These are phyloP conservation scores for Prenolepis imparis DNA, from an alignment of 2,888 invertebrate species.

Conservation along the genomic window DNA sequence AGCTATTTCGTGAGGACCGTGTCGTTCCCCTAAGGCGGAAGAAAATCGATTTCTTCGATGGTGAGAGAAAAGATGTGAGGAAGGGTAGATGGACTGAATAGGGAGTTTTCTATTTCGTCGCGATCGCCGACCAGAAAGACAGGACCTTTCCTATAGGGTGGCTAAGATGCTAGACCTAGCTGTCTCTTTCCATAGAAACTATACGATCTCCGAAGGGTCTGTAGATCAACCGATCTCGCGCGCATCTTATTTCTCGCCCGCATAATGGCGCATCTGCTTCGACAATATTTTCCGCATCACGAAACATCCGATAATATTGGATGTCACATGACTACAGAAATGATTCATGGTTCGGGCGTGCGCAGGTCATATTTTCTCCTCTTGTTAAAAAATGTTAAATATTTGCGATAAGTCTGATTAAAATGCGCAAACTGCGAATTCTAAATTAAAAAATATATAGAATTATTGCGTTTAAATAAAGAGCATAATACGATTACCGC, in stretches of 20 bases:
- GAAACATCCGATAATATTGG: constrained; percentile 10
- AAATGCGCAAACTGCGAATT: not conserved
- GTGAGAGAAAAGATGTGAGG: constrained; percentile 51
- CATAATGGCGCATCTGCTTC: constrained; percentile 1
- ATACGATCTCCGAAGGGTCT: constrained; percentile 10
- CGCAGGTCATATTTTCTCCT: not conserved
- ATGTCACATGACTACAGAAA: constrained; percentile 18
- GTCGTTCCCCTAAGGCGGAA: constrained; percentile 39
- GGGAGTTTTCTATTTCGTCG: constrained; percentile 32
- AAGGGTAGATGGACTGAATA: constrained; percentile 14
- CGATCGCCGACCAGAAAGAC: constrained; percentile 44
- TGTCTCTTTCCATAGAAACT: constrained; percentile 31
- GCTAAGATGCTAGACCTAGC: constrained; percentile 13
- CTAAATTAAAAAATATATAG: constrained; percentile 8
- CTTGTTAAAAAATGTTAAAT: not conserved
- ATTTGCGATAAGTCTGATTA: not conserved
- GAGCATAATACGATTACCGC: not conserved
- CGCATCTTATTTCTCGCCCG: constrained; percentile 37
- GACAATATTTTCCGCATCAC: constrained; percentile 29
- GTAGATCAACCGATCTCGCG: constrained; percentile 23
- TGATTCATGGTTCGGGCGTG: constrained; percentile 14
- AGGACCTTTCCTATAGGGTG: constrained; percentile 20
- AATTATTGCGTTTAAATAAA: constrained; percentile 10
- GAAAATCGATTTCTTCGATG: constrained; percentile 55
- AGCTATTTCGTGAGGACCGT: constrained; percentile 45